Evolutionary conservation across 2,113 vertebrate species (phyloP), one percentile per base, ranked within the genome.

Genomic region (Thamnaconus septentrionalis): DNA sequence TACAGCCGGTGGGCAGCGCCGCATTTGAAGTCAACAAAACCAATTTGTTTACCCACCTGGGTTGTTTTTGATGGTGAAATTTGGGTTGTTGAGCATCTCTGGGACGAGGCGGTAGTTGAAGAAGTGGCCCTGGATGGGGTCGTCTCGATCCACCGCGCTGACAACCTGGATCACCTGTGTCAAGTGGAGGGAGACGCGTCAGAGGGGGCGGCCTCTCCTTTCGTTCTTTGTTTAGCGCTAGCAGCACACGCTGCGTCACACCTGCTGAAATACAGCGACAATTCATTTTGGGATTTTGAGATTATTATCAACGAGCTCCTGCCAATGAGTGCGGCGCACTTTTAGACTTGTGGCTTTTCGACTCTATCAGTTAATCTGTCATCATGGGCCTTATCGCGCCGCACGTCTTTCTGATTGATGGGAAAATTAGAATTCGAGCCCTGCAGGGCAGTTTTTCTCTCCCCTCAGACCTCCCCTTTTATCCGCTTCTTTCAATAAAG

Each of bases 1-100:
- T n/a, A n/a, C n/a, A n/a, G n/a, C n/a, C n/a, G n/a, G n/a, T n/a
- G n/a, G n/a, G n/a, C n/a, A n/a, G n/a, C 12, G 79, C 44, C 40
- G 51, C 72, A 79, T 79, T 58, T 59, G 12, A 68, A 64, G 68
- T 80, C 75, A 70, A 41, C 78, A 7, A 5, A 45, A 45, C 7
- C 5, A 6, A 45, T 45, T 45, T 50, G 52, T n/a, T 55, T 64
- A 43, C 79, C 70, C 59, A 88, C 88, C 85, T 80, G 75, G 82
- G 76, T 99, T 99, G 88, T 98, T 96, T 91, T 96, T 96, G 81
- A 99, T 98, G 75, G 97, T 98, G 74, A 99, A 99, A 86, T 99
- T 99, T 41, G 97, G 96, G 73, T 99, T 99, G 89, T 96, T 96
- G 76, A 88, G 92, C 93, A 97, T 95, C 91, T 99, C 96, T 1